Evolutionary conservation across 2,888 invertebrate species (phyloP).

Genomic region (Dynastes tityus): DNA sequence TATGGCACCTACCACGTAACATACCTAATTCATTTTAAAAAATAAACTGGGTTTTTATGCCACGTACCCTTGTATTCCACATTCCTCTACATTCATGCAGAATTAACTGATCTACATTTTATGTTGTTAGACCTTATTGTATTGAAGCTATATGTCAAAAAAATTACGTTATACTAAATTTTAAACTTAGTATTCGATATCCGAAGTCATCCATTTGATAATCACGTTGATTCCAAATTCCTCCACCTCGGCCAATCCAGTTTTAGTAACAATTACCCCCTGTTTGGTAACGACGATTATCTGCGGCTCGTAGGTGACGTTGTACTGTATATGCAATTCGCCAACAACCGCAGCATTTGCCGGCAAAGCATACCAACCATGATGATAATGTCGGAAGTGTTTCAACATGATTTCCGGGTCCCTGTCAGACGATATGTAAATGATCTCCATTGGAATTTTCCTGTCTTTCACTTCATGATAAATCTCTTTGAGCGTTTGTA

Average conservation of each 20-base stretch:
- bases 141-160: no score
- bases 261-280: constrained; percentile 15
- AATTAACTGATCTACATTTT: no score
- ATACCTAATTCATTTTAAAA: no score
- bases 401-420: constrained; percentile 14
- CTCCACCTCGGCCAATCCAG: constrained; percentile 14
- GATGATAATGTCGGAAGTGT: constrained; percentile 4
- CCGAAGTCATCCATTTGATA: constrained; percentile 16
- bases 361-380: constrained; percentile 36
- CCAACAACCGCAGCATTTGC: neutral
- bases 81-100: no score
- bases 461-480: constrained; percentile 26
- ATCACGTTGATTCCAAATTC: constrained; percentile 25
- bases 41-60: no score
- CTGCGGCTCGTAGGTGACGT: constrained; percentile 30
- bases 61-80: no score
- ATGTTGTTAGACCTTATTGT: no score
- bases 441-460: constrained; percentile 32
- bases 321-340: constrained; percentile 29
- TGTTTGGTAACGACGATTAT: constrained; percentile 27
- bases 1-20: no score
- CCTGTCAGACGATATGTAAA: constrained; percentile 34
- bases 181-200: constrained; percentile 14
- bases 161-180: neutral
- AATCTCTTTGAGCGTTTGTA: constrained; percentile 6